Percentiles rank a stretch among this genome's conserved stretches.
These are phyloP conservation scores for Lutjanus erythropterus DNA, from an alignment of 2,113 vertebrate genomes.

Conservation along the genomic window DNA sequence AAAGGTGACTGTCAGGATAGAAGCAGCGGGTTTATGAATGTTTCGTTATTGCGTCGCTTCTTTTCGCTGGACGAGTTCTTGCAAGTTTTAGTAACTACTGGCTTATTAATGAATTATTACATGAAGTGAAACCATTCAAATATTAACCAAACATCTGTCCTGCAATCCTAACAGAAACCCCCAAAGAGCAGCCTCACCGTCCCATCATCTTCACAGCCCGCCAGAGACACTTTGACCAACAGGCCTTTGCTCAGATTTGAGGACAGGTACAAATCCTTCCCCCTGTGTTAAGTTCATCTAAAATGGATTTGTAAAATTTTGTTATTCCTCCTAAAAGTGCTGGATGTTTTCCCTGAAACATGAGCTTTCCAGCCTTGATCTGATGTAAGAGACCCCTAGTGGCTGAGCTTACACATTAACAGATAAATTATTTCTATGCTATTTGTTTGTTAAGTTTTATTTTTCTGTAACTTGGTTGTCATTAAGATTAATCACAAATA, in stretches of 20 bases:
- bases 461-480: too few relatives aligned
- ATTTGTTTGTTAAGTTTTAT: too few relatives aligned
- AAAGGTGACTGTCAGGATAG: conserved; percentile 42
- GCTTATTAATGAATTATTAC: neutral
- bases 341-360: too few relatives aligned
- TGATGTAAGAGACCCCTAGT: too few relatives aligned
- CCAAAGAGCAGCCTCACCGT: conserved; percentile 75
- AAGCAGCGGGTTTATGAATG: neutral
- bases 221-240: conserved; percentile 79
- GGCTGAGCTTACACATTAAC: too few relatives aligned
- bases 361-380: too few relatives aligned
- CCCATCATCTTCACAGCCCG: conserved; percentile 84
- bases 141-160: conserved; percentile 10
- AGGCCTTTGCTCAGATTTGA: conserved; percentile 85
- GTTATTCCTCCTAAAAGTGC: too few relatives aligned
- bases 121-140: neutral
- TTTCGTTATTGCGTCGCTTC: neutral
- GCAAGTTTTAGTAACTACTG: neutral
- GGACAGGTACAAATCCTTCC: conserved; percentile 84
- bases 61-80: neutral
- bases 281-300: neutral
- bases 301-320: too few relatives aligned
- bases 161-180: conserved; percentile 77
- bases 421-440: too few relatives aligned
- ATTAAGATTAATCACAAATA: too few relatives aligned